Base-by-base conservation (phyloP, 2,888 invertebrate genomes). In the Hypomecis atomaria region DNA sequence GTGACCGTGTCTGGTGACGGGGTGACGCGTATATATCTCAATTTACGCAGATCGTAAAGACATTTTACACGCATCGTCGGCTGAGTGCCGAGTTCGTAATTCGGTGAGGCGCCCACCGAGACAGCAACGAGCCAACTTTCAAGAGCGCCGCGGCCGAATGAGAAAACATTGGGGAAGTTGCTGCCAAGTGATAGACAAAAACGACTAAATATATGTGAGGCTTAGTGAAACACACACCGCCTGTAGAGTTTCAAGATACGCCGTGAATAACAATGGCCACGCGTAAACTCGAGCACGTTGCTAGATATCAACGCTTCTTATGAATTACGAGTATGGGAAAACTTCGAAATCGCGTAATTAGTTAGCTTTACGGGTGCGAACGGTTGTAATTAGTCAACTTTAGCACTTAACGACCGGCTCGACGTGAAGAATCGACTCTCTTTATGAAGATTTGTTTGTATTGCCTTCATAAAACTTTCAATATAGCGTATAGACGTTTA, bases 41-140 rank as follows among this genome's bases (percentile, higher is more conserved):
- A 84, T 86, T 88, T 85, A 87, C 78, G 79, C 72, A 77, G 78
- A 82, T 85, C 84, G 83, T 82, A 83, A 87, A 87, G 84, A 85
- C 86, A 89, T 88, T 89, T 89, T 87, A 87, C 86, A 89, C 89
- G 88, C 89, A 90, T 88, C 85, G 85, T 75, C 83, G 87, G 86
- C 85, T 83, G 83, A 87, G 85, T 86, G 83, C 83, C 78, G 84
- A 85, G 84, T 88, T 84, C 81, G 86, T 87, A 86, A 90, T 86
- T 89, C 87, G 79, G 70, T 74, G 79, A 83, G 79, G 84, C 87
- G 84, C 85, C 84, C 82, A 80, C 82, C 83, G 83, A 83, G 87
- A 88, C 86, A 85, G 75, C 83, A 88, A 90, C 85, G 87, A 86
- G 85, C 85, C 82, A 91, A 90, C 81, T 91, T 90, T 88, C 80